These are phyloP conservation scores for Onthophagus sagittarius DNA, from an alignment of 2,888 invertebrate species.

Conservation along the genomic window DNA sequence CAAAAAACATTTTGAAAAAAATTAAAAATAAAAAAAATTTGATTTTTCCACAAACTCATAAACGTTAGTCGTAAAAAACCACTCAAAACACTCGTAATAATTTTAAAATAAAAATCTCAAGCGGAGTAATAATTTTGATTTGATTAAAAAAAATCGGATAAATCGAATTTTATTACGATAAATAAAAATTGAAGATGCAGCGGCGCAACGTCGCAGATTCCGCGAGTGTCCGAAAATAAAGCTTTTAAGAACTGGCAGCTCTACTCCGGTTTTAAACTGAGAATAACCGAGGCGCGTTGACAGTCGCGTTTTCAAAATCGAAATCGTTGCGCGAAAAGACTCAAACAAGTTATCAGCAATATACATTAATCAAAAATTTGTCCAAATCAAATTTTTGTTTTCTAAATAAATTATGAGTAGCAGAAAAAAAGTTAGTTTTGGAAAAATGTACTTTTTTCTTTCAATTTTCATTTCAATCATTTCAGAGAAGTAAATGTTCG, in stretches of 20 bases:
- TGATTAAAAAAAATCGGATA: no score
- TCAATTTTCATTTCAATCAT: neutral
- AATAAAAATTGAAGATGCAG: neutral
- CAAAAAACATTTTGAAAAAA: neutral
- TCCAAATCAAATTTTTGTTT: no score
- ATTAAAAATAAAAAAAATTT: no score
- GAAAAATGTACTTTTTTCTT: neutral
- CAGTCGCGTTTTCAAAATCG: neutral
- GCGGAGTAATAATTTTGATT: no score
- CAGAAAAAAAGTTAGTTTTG: neutral
- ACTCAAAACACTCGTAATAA: no score
- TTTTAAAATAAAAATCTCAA: no score
- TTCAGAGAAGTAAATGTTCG: conserved; percentile 28
- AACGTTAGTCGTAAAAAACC: no score
- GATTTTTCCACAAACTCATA: no score
- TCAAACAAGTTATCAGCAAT: no score
- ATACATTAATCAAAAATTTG: no score
- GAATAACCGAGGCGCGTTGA: neutral
- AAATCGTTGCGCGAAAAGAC: neutral
- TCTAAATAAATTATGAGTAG: neutral
- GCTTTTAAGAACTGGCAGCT: neutral
- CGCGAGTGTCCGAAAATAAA: neutral
- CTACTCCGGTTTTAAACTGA: neutral
- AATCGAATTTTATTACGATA: no score
- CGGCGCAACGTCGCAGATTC: neutral